Conservation (phyloP, 2,113 vertebrate species). For the Thryonomys swinderianus region DNA sequence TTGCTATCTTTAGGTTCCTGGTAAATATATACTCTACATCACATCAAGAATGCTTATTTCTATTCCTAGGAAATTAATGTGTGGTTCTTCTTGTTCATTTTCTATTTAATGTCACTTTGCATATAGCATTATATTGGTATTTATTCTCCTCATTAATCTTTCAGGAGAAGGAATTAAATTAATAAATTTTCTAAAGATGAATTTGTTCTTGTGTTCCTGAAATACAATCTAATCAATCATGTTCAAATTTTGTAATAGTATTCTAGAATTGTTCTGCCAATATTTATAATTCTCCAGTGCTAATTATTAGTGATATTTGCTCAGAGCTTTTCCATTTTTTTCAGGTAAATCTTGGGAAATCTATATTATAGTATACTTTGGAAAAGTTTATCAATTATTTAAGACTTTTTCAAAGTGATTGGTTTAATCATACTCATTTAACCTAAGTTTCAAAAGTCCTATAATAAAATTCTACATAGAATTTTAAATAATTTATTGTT, state of each 20-base stretch:
- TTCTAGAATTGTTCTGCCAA: background rate
- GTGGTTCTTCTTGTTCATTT: background rate
- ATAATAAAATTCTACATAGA: background rate
- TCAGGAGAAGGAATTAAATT: background rate
- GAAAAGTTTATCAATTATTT: background rate
- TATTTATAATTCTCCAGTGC: background rate
- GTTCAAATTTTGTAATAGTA: background rate
- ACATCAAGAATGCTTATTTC: background rate
- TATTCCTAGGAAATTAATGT: background rate
- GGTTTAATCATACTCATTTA: background rate
- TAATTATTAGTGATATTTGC: background rate
- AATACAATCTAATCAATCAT: background rate
- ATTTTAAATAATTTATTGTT: background rate
- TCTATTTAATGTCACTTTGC: background rate
- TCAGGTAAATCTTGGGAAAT: background rate
- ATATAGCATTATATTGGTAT: background rate
- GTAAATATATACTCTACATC: background rate
- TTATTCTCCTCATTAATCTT: background rate
- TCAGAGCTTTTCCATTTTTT: too few species aligned
- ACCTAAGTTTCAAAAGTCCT: background rate
- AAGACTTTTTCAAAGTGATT: background rate
- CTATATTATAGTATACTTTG: background rate
- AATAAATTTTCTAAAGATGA: background rate
- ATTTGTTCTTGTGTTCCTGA: background rate
- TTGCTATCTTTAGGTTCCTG: background rate